Evolutionary conservation across 2,113 vertebrate species (phyloP), one percentile per base, ranked within the genome.

Genomic region (Hiodon tergisus): DNA sequence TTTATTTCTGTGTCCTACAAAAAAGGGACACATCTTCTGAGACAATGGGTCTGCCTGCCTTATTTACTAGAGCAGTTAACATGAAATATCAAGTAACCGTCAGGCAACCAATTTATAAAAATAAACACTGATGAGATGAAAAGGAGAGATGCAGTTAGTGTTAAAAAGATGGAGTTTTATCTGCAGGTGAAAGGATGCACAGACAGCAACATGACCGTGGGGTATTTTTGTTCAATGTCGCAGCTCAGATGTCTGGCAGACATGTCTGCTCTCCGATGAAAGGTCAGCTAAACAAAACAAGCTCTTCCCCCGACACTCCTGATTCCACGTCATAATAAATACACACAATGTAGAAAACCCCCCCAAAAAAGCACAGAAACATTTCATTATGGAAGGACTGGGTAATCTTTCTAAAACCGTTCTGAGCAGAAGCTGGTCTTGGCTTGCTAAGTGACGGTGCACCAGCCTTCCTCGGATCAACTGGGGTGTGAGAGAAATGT

Each of bases 361-460:
- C n/a, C n/a, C n/a, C 31, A 31, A 31, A 57, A 57, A 57, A 57
- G 54, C 54, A 57, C 54, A 10, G 54, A 31, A 31, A 31, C 31
- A 31, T 31, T 31, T 31, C 0, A 31, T 31, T 31, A 31, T 31
- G 31, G 31, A 31, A 31, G 31, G 31, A 31, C 31, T 31, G 31
- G 31, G 31, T 31, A 31, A 31, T 31, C 31, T 31, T 31, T 31
- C 70, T 76, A 72, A 7, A 74, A 72, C 65, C 69, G 76, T 71
- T 81, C 74, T 83, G 76, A 71, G 79, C 76, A 83, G 80, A 82
- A 83, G 83, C 79, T 83, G 79, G 78, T 80, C 83, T 84, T 75
- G 73, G 82, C 81, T 85, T 81, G 81, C 78, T 82, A 72, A 86
- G 81, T 86, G 86, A 88, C 80, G 60, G 77, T 65, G 17, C 16